These are phyloP conservation scores for Mellivora capensis DNA, from an alignment of 2,113 vertebrate species.

Conservation along the genomic window DNA sequence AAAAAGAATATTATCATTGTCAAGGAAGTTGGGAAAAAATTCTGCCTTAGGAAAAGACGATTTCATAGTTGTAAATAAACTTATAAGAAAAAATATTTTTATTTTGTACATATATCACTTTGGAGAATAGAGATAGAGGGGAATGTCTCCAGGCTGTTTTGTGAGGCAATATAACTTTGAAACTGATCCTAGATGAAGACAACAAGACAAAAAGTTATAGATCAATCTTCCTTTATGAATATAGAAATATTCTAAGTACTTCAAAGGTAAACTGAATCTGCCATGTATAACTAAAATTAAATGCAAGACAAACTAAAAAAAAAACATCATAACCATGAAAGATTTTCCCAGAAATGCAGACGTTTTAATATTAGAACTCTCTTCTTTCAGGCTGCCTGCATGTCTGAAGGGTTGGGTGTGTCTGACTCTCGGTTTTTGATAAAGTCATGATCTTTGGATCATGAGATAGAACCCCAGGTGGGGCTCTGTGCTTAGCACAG, in stretches of 20 bases:
- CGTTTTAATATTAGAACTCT: neutral
- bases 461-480: neutral
- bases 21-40: neutral
- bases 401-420: neutral
- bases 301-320: neutral
- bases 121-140: neutral
- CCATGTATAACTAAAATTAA: neutral
- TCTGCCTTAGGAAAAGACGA: neutral
- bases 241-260: neutral
- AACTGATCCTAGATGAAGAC: neutral
- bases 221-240: neutral
- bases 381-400: neutral
- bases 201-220: neutral
- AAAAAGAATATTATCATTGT: neutral
- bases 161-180: neutral
- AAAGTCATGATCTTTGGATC: neutral
- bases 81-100: neutral
- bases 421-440: neutral
- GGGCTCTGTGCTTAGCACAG: neutral
- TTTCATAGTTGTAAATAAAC: neutral
- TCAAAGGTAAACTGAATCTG: neutral
- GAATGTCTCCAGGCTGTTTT: neutral
- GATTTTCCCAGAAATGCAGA: neutral
- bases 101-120: neutral
- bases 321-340: neutral